Conservation (phyloP, 2,797 vertebrate genomes). For the Menidia menidia region DNA sequence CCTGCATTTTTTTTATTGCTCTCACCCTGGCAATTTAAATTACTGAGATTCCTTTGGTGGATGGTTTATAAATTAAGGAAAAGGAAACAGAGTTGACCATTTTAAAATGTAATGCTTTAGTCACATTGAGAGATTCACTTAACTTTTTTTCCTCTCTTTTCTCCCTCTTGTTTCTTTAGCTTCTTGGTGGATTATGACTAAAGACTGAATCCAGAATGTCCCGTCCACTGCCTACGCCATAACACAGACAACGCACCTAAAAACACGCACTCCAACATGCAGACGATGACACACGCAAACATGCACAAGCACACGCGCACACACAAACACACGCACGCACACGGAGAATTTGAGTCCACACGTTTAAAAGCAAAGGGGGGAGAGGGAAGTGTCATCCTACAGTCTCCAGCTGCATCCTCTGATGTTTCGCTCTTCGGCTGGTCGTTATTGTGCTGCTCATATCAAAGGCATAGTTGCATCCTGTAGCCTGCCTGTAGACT, state of each 20-base stretch:
- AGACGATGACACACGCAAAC: not conserved
- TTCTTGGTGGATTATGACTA: constrained; percentile 97
- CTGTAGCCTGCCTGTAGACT: constrained; percentile 46
- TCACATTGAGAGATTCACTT: not conserved
- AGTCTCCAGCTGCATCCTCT: constrained; percentile 49
- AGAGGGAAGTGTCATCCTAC: constrained; percentile 40
- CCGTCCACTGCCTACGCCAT: constrained; percentile 67
- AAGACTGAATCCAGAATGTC: constrained; percentile 74
- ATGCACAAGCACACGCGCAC: not conserved
- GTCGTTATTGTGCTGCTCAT: constrained; percentile 62
- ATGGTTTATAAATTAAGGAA: too few species aligned
- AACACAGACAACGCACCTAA: constrained; percentile 59
- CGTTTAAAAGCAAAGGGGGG: constrained; percentile 58
- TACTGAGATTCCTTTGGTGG: not conserved
- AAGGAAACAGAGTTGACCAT: not conserved
- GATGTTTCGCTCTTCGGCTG: constrained; percentile 40
- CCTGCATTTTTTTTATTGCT: too few species aligned
- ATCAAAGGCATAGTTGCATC: constrained; percentile 39
- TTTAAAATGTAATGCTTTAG: not conserved
- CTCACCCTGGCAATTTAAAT: not conserved
- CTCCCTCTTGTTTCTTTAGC: constrained; percentile 77
- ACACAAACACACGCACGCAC: constrained; percentile 1
- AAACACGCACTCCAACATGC: constrained; percentile 19
- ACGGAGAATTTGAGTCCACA: constrained; percentile 45
- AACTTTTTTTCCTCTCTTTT: constrained; percentile 23